Conservation (phyloP, 1,140 invertebrate genomes). For the Parapsyche elsis region DNA sequence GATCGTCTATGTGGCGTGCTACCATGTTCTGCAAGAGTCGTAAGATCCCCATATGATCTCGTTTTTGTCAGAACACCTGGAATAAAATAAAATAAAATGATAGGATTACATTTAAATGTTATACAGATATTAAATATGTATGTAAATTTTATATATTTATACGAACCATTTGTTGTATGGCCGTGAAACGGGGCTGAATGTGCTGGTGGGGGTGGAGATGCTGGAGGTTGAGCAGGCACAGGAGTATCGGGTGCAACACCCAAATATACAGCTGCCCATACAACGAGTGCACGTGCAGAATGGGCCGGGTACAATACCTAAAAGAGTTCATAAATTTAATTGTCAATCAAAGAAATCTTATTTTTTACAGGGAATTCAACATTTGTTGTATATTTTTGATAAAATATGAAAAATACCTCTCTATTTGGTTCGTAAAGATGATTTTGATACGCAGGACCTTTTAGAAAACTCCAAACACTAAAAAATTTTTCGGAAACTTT, state of each 20-base stretch:
- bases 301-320: slow-evolving; percentile 88
- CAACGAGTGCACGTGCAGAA: slow-evolving; percentile 81
- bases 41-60: slow-evolving; percentile 83
- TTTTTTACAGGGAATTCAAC: too few species aligned
- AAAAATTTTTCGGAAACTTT: slow-evolving; percentile 79
- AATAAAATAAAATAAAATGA: slow-evolving; percentile 44
- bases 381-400: too few species aligned
- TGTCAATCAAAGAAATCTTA: too few species aligned
- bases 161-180: slow-evolving; percentile 5
- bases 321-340: slow-evolving; percentile 49
- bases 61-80: slow-evolving; percentile 77
- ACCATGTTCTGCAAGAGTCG: slow-evolving; percentile 74
- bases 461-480: slow-evolving; percentile 90
- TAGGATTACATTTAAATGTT: background rate
- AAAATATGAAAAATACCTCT: slow-evolving; percentile 59
- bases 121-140: background rate
- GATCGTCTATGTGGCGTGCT: slow-evolving; percentile 73
- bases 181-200: slow-evolving; percentile 44
- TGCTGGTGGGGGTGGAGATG: slow-evolving; percentile 48
- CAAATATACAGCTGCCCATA: slow-evolving; percentile 90
- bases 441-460: slow-evolving; percentile 83
- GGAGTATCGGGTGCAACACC: slow-evolving; percentile 64
- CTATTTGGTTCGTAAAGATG: slow-evolving; percentile 78
- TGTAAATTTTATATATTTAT: background rate
- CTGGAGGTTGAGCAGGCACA: slow-evolving; percentile 48